phyloP scores from a whole-genome alignment of 2,888 invertebrate species.

The Dynastes grantii region DNA sequence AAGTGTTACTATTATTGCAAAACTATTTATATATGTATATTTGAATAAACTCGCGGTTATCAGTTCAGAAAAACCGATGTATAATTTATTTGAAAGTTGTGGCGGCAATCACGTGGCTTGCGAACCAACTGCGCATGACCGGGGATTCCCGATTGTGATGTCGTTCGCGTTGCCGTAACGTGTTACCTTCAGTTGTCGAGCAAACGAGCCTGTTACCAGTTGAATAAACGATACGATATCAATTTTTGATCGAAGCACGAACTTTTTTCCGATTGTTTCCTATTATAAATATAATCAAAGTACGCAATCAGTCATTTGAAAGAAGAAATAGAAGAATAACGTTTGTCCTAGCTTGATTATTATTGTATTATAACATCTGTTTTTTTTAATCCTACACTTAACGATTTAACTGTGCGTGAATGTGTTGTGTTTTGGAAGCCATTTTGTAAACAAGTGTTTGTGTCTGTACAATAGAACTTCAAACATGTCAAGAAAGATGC shows the following conservation, averaged over 20 bases:
- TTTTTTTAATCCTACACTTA: neutral
- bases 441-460: slow-evolving; percentile 54
- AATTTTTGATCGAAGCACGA: slow-evolving; percentile 46
- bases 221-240: slow-evolving; percentile 42
- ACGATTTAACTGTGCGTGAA: slow-evolving; percentile 37
- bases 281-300: slow-evolving; percentile 10
- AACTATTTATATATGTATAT: slow-evolving; percentile 16
- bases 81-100: slow-evolving; percentile 48
- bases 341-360: neutral
- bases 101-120: slow-evolving; percentile 39
- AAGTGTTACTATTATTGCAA: neutral
- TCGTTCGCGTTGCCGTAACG: slow-evolving; percentile 53
- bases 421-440: slow-evolving; percentile 48
- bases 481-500: slow-evolving; percentile 52
- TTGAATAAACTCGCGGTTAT: slow-evolving; percentile 13
- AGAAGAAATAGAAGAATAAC: slow-evolving; percentile 8
- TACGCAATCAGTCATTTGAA: slow-evolving; percentile 16
- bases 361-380: slow-evolving; percentile 1
- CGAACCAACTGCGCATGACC: slow-evolving; percentile 63
- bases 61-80: slow-evolving; percentile 36
- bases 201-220: slow-evolving; percentile 48
- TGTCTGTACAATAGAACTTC: slow-evolving; percentile 26
- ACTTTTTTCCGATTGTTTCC: slow-evolving; percentile 45
- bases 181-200: slow-evolving; percentile 60
- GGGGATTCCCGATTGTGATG: slow-evolving; percentile 65